phyloP scores from a whole-genome alignment of 2,888 invertebrate genomes.

The Pterobdella sp. region DNA sequence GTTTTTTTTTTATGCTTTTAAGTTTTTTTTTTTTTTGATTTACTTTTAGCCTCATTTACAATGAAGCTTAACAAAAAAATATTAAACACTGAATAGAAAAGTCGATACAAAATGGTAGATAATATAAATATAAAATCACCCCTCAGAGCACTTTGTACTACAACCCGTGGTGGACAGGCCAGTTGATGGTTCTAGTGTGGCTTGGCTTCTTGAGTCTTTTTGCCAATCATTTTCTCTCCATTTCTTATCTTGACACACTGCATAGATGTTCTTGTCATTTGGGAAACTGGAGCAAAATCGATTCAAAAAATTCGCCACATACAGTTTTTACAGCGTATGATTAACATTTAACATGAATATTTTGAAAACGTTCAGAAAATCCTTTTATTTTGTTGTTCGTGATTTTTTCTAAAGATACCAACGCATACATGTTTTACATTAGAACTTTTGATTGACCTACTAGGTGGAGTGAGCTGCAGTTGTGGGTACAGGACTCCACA shows the following conservation, averaged over 20 bases:
- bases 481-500: constrained; percentile 70
- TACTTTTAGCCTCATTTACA: too few relatives aligned
- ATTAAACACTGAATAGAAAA: too few relatives aligned
- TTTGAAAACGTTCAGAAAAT: too few relatives aligned
- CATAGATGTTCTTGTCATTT: constrained; percentile 83
- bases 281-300: constrained; percentile 67
- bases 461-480: constrained; percentile 58
- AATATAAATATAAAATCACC: too few relatives aligned
- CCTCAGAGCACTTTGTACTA: constrained; percentile 60
- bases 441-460: constrained; percentile 22
- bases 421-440: constrained; percentile 5
- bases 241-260: constrained; percentile 74
- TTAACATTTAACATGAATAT: too few relatives aligned
- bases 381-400: too few relatives aligned
- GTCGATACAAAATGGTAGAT: too few relatives aligned
- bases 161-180: constrained; percentile 72
- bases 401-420: too few relatives aligned
- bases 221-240: constrained; percentile 62
- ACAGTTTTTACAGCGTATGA: constrained; percentile 47
- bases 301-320: constrained; percentile 42
- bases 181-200: constrained; percentile 72
- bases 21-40: too few relatives aligned
- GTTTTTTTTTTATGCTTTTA: too few relatives aligned
- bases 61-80: too few relatives aligned
- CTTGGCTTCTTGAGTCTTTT: constrained; percentile 74